Evolutionary conservation across 2,113 vertebrate genomes (phyloP), one percentile per base, ranked within the genome.

Genomic region (Nerophis lumbriciformis): DNA sequence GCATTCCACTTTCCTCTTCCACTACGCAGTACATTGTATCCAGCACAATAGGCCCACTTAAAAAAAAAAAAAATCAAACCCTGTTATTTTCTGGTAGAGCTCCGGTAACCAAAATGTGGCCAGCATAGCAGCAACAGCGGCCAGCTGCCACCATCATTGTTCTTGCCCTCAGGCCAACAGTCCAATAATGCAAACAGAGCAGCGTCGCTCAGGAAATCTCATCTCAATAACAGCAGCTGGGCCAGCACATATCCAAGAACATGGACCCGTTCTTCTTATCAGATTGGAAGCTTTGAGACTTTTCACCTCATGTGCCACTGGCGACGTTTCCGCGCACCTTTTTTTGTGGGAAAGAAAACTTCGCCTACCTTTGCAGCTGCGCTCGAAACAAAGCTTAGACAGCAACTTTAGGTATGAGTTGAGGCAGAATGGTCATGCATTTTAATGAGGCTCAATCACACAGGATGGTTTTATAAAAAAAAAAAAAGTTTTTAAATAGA

Each of bases 381-480:
- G 63, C 70, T 78, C 42, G 39, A 72, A 73, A 78, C 72, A 72
- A 85, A 83, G 77, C 78, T 82, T 69, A 74, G 66, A 68, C 85
- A 80, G 83, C 72, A 80, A 69, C 54, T 77, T 48, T 59, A 66
- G 75, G 73, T 49, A 45, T 47, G 68, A 69, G 67, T 71, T 63
- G 76, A 69, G 69, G 65, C 47, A 55, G 68, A 64, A 51, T 37
- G 12, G 69, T 71, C 39, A 58, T 68, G 70, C 72, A 63, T 85
- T 83, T 77, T 80, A 85, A 81, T 73, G 77, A 83, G 76, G 69
- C 48, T 47, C 71, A 69, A 73, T 78, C 68, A 10, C 58, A 8
- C 56, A 70, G 75, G 77, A 74, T 82, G 68, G 68, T 39, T 38
- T 10, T 42, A 28, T 2, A 4, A 28, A 28, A 4, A 2, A 28